Evolutionary conservation across 2,113 vertebrate genomes (phyloP), one percentile per base, ranked within the genome.

Genomic region (Puntigrus tetrazona): DNA sequence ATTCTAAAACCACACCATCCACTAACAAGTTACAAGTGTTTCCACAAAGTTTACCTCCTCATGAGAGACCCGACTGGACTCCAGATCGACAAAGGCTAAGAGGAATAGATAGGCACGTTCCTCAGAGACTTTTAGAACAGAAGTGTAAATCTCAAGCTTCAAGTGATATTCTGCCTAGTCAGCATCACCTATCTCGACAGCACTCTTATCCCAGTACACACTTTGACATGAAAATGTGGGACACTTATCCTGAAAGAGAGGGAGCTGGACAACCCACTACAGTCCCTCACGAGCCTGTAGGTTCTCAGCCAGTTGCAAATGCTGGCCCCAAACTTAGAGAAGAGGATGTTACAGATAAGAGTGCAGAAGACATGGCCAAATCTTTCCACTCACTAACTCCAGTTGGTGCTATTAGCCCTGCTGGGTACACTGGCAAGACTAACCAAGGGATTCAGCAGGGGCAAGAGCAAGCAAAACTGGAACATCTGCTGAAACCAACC

Each of bases 401-500:
- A 72, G 87, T 79, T 84, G 80, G 90, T 50, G 41, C 76, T 18
- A 91, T 90, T 87, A 84, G 86, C 27, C 70, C 84, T 29, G 65
- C 55, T 89, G 95, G 85, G 89, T 93, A 43, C 86, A 61, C 22
- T 22, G 57, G 50, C 43, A 86, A 92, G 20, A 10, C 86, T 16
- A 89, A 85, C 89, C 87, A 91, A 77, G 67, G 83, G 79, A 88
- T 74, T 75, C 90, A 88, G 34, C 91, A 87, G 83, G 94, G 79
- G 90, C 95, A 87, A 92, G 94, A 38, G 91, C 84, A 22, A 84
- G 85, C 18, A 95, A 93, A 93, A 57, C 67, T 84, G 96, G 83
- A 67, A 95, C 85, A 92, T 96, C 90, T 91, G 96, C 87, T 92
- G 96, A 89, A 94, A 96, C 97, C 52, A 98, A 99, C 89, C 97